These are phyloP conservation scores for Leptura quadrifasciata DNA, from an alignment of 2,888 invertebrate species.

Conservation along the genomic window DNA sequence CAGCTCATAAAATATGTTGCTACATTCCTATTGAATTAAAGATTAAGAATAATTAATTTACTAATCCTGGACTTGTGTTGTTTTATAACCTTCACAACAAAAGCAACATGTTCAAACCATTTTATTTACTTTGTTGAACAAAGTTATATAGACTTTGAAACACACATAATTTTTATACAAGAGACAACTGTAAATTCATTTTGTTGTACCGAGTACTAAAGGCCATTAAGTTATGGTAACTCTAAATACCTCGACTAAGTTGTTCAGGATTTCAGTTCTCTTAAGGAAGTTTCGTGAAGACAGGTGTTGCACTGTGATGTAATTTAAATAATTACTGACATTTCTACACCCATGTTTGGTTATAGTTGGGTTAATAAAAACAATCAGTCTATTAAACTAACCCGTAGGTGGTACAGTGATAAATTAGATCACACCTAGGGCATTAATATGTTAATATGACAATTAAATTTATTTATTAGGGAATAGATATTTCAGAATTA, in stretches of 20 bases:
- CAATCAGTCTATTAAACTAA: background rate
- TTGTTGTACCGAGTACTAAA: background rate
- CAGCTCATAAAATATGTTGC: too few species aligned
- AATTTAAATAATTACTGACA: conserved; percentile 1
- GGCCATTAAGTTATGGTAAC: background rate
- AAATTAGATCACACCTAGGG: background rate
- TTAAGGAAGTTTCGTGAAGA: background rate
- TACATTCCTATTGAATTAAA: too few species aligned
- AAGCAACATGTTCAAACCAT: background rate
- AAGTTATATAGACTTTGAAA: background rate
- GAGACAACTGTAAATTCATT: background rate
- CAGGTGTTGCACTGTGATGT: background rate
- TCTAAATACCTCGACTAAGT: background rate
- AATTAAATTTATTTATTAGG: background rate
- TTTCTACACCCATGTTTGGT: conserved; percentile 7
- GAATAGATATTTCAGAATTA: background rate
- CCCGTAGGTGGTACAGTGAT: background rate
- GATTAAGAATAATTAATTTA: too few species aligned
- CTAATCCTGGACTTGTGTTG: too few species aligned
- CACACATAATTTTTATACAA: background rate
- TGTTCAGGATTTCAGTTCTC: background rate
- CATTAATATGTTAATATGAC: conserved; percentile 4
- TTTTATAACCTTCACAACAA: background rate
- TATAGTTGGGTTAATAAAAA: background rate
- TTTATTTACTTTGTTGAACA: background rate